Base-by-base conservation (phyloP, 92 coral and sea anemone species). In the Pocillopora meandrina region DNA sequence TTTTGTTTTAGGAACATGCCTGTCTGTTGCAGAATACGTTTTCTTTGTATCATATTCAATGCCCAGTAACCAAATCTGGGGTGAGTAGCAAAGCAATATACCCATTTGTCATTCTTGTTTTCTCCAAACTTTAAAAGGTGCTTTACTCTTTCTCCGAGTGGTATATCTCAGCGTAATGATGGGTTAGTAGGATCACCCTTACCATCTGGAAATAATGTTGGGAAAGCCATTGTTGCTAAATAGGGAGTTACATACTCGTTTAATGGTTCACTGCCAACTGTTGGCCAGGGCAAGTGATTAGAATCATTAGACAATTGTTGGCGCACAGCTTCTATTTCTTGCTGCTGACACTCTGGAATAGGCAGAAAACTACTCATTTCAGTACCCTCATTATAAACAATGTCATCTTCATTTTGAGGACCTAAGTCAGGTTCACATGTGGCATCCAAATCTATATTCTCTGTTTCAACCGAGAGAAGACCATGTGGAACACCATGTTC, bases 61-160 rank as follows among this genome's bases (percentile, higher is more conserved):
- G 92, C 95, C 92, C 95, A 91, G 73, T 91, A 91, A 74, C 92
- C 87, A 84, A 91, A 91, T 82, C 95, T 91, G 10, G 95, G 95
- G 52, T 91, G 95, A 75, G 33, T 82, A 56, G 92, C 92, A 89
- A 92, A 92, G 70, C 90, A 84, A 77, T 92, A 89, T 26, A 82
- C 42, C 92, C 92, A 92, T 36, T 79, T 84, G 79, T 81, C 82
- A 79, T 83, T 80, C 56, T 20, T 83, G 10, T 87, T 87, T 87
- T 87, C 93, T 87, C 86, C 91, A 87, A 84, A 90, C 73, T 75
- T 90, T 78, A 90, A 78, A 61, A 90, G 93, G 65, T 87, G 91
- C 77, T 90, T 88, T 60, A 90, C 68, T 84, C 84, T 87, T 78
- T 83, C 88, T 56, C 68, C 77, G 71, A 90, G 88, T 35, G 89